Conservation (phyloP, 2,797 vertebrate species). For the Enteromius mattozi region DNA sequence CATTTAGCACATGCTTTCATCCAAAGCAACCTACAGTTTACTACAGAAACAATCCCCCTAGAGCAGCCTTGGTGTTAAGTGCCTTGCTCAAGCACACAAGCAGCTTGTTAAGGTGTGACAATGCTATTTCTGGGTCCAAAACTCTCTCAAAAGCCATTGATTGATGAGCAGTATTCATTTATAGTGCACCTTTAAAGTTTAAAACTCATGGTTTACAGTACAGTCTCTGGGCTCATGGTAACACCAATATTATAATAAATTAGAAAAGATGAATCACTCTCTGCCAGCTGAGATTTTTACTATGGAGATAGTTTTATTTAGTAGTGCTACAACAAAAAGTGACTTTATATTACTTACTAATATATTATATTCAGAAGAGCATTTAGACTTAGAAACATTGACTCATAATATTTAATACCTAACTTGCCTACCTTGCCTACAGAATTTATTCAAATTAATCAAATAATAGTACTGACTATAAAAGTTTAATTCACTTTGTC, state of each 20-base stretch:
- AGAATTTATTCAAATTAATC: not conserved
- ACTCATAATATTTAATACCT: not conserved
- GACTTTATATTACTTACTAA: too few species aligned
- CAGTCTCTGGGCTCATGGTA: not conserved
- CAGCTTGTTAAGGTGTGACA: not conserved
- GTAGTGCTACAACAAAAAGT: not conserved
- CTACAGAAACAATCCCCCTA: constrained; percentile 9
- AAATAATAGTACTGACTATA: not conserved
- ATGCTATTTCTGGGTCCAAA: not conserved
- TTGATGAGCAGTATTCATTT: not conserved
- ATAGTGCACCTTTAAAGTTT: not conserved
- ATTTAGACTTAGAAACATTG: not conserved
- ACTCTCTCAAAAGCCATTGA: not conserved
- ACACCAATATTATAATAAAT: not conserved
- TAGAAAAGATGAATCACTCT: not conserved
- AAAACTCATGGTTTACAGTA: not conserved
- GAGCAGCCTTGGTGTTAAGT: constrained; percentile 15
- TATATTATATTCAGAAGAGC: too few species aligned
- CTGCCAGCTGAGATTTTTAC: not conserved
- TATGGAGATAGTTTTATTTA: not conserved
- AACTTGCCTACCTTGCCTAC: not conserved
- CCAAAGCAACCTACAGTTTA: not conserved
- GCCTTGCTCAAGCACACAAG: not conserved
- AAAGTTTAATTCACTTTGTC: not conserved
- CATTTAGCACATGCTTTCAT: constrained; percentile 19